phyloP scores from a whole-genome alignment of 2,888 invertebrate species.

The Tinea semifulvella region DNA sequence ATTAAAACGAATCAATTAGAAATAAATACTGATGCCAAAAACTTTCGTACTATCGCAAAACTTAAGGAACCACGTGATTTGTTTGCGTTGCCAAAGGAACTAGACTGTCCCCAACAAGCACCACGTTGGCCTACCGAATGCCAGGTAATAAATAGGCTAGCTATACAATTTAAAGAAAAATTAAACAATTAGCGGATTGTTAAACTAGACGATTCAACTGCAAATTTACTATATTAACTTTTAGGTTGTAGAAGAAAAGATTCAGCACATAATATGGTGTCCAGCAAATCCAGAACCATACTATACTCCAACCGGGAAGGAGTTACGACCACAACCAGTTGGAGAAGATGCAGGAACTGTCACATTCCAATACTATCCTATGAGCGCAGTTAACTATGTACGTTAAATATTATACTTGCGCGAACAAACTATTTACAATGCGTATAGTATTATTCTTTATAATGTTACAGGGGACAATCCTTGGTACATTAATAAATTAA shows the following conservation, averaged over 20 bases:
- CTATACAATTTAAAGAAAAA: constrained; percentile 16
- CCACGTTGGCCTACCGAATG: constrained; percentile 91
- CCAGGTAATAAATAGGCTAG: constrained; percentile 71
- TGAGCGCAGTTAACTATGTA: constrained; percentile 89
- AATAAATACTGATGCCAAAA: constrained; percentile 72
- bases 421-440: too few relatives aligned
- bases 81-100: constrained; percentile 74
- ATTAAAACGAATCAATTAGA: constrained; percentile 76
- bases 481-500: too few relatives aligned
- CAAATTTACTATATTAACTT: constrained; percentile 14
- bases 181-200: neutral
- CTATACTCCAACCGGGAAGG: constrained; percentile 79
- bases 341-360: constrained; percentile 87
- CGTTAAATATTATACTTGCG: too few relatives aligned
- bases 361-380: constrained; percentile 85
- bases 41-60: constrained; percentile 70
- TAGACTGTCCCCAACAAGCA: constrained; percentile 79
- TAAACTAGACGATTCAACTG: neutral
- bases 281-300: constrained; percentile 82
- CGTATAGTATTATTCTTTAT: too few relatives aligned
- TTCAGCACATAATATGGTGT: constrained; percentile 78
- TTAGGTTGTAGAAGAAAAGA: constrained; percentile 83
- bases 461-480: too few relatives aligned
- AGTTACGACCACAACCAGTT: constrained; percentile 84
- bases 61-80: constrained; percentile 75